Percentiles rank a stretch among this genome's conserved stretches.
Evolutionary conservation across 2,888 invertebrate species (phyloP).

Genomic region (Agriopis leucophaearia): DNA sequence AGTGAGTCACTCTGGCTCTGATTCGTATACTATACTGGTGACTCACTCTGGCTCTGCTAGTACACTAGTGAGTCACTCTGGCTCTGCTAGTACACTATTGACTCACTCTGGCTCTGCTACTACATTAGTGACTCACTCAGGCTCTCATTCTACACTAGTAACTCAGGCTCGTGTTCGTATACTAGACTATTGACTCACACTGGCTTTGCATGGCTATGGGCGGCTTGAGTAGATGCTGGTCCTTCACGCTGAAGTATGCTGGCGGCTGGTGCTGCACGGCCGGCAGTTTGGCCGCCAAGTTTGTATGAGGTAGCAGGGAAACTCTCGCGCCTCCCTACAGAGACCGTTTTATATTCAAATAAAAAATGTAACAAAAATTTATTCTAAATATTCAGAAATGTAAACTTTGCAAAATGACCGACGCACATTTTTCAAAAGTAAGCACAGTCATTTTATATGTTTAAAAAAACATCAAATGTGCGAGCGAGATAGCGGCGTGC

Average conservation of each 20-base stretch:
- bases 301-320: slow-evolving; percentile 91
- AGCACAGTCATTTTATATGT: not conserved
- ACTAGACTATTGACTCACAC: slow-evolving; percentile 10
- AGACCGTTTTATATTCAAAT: not conserved
- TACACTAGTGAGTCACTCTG: not conserved
- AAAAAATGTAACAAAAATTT: too few species aligned
- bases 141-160: not conserved
- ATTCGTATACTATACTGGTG: not conserved
- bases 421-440: not conserved
- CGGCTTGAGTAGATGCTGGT: slow-evolving; percentile 97
- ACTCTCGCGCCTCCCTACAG: slow-evolving; percentile 58
- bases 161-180: not conserved
- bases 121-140: not conserved
- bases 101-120: not conserved
- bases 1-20: not conserved
- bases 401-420: too few species aligned
- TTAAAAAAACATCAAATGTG: not conserved
- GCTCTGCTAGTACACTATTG: not conserved
- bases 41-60: not conserved
- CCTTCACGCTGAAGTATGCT: slow-evolving; percentile 95
- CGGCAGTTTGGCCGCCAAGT: slow-evolving; percentile 94
- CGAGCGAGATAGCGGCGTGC: too few species aligned
- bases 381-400: too few species aligned
- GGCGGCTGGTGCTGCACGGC: slow-evolving; percentile 94
- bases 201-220: slow-evolving; percentile 92